A percentile compares a stretch with the other conserved stretches of the same genome.
phyloP scores from a whole-genome alignment of 2,888 invertebrate species.

The Ametastegia equiseti region DNA sequence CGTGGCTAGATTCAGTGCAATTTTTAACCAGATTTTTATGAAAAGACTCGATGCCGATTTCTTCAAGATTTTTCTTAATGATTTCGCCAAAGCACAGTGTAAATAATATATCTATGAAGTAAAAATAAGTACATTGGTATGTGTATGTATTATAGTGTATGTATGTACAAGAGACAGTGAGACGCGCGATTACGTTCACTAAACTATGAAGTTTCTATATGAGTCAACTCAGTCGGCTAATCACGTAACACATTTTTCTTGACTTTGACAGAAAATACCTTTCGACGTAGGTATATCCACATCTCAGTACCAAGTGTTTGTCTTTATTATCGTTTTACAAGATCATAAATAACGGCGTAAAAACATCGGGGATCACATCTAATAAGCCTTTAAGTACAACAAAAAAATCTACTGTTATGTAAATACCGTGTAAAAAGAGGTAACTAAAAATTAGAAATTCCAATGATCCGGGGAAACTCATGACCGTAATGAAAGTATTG shows the following conservation, averaged over 20 bases:
- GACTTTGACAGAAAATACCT: not conserved
- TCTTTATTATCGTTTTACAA: not conserved
- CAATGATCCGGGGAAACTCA: not conserved
- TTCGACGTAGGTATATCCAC: not conserved
- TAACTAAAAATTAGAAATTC: not conserved
- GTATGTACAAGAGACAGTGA: not conserved
- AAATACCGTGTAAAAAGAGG: not conserved
- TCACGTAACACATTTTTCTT: constrained; percentile 36
- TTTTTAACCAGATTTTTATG: not conserved
- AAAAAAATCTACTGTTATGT: not conserved
- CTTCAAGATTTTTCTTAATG: constrained; percentile 15
- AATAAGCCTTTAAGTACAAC: not conserved
- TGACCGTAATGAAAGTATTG: not conserved
- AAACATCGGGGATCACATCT: constrained; percentile 4
- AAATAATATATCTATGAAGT: constrained; percentile 30
- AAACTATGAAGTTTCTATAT: constrained; percentile 45
- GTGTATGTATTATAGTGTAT: not conserved
- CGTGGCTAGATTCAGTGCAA: not conserved
- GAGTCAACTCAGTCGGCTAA: constrained; percentile 17
- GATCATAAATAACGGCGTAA: not conserved
- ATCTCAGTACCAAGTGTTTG: too few species aligned
- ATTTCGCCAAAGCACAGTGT: constrained; percentile 38
- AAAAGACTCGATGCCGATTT: constrained; percentile 7
- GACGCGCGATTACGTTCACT: constrained; percentile 36
- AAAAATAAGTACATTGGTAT: not conserved